These are phyloP conservation scores for Heterotilapia buettikoferi DNA, from an alignment of 2,113 vertebrate genomes.

Conservation along the genomic window DNA sequence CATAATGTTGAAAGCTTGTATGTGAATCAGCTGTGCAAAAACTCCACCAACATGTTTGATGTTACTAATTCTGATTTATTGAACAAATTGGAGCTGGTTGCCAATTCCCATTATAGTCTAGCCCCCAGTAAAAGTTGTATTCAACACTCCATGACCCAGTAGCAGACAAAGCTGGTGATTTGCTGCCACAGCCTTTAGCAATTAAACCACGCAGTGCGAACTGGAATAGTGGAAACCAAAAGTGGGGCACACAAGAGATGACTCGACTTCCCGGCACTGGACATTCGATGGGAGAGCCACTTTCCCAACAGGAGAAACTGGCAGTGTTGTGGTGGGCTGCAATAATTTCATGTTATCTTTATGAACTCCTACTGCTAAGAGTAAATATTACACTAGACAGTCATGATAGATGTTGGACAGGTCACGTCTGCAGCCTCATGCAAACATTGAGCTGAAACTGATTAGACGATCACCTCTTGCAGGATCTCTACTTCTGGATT, in stretches of 20 bases:
- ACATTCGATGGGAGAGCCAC: neutral
- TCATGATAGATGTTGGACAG: neutral
- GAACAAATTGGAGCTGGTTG: neutral
- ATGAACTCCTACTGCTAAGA: neutral
- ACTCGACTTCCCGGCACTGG: neutral
- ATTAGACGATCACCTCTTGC: neutral
- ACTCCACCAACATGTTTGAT: neutral
- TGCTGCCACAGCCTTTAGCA: neutral
- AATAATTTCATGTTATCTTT: neutral
- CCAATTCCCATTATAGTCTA: neutral
- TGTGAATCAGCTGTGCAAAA: neutral
- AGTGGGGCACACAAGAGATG: neutral
- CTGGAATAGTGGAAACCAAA: neutral
- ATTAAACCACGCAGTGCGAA: neutral
- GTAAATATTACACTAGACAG: neutral
- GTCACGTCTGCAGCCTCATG: rapidly evolving
- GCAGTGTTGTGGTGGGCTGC: neutral
- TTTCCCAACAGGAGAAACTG: neutral
- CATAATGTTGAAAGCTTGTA: neutral
- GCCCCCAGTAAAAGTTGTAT: neutral
- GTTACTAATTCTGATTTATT: neutral
- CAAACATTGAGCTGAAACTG: neutral
- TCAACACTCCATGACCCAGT: neutral
- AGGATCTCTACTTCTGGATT: neutral
- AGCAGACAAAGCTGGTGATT: neutral